These are phyloP conservation scores for Odocoileus hemionus DNA, from an alignment of 2,113 vertebrate genomes.

Conservation along the genomic window DNA sequence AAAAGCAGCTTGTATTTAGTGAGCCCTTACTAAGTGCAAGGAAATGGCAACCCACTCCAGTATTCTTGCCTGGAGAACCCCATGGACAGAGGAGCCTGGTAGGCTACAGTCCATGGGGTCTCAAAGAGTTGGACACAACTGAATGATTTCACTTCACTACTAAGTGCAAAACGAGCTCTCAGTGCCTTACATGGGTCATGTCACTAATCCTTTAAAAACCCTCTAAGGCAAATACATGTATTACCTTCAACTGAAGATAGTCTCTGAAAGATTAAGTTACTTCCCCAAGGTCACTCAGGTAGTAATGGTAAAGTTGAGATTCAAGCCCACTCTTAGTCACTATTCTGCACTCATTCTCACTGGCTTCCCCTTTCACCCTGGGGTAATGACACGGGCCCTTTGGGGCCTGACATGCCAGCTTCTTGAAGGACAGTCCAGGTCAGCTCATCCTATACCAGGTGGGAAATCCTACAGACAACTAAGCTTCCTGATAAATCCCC, in stretches of 20 bases:
- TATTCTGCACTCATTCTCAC: rapidly evolving
- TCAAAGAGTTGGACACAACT: no score
- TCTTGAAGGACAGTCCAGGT: neutral
- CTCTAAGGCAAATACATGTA: neutral
- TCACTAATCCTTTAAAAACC: neutral
- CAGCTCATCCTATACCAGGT: neutral
- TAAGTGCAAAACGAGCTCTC: neutral
- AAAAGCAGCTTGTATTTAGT: neutral
- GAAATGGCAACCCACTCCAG: no score
- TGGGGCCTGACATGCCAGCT: neutral
- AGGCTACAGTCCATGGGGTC: no score
- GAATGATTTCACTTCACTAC: no score
- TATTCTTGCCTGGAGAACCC: no score
- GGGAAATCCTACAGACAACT: neutral
- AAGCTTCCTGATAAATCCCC: neutral
- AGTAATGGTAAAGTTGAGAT: neutral
- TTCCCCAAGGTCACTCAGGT: neutral
- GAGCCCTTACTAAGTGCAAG: neutral
- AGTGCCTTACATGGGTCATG: rapidly evolving
- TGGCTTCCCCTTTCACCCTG: neutral
- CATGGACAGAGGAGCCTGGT: no score
- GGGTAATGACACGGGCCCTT: neutral
- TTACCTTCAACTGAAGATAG: neutral
- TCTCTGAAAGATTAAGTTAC: neutral
- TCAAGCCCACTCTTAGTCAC: neutral